phyloP scores from a whole-genome alignment of 2,888 invertebrate genomes.

The Leucophenga montana region DNA sequence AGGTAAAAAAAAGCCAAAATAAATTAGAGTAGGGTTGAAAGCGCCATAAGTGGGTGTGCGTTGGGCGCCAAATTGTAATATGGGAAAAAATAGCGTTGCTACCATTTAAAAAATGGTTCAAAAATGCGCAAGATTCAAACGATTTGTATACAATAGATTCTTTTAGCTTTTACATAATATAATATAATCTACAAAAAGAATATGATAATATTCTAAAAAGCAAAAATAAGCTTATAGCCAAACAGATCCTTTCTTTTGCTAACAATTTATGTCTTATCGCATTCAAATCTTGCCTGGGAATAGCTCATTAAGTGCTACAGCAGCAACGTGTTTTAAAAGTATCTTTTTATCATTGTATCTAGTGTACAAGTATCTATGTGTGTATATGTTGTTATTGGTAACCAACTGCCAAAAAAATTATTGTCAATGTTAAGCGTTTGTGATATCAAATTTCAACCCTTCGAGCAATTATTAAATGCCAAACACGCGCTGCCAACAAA shows the following conservation, averaged over 20 bases:
- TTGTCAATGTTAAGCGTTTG: slow-evolving; percentile 23
- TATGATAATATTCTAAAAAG: no score
- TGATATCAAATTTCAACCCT: slow-evolving; percentile 24
- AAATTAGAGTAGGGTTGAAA: slow-evolving; percentile 16
- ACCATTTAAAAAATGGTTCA: background rate
- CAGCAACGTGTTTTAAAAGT: background rate
- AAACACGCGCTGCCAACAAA: slow-evolving; percentile 22
- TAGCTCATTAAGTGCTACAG: slow-evolving; percentile 17
- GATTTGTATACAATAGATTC: background rate
- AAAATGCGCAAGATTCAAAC: slow-evolving; percentile 8
- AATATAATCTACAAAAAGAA: no score
- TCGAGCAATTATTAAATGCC: slow-evolving; percentile 25
- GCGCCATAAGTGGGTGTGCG: background rate
- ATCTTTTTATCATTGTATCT: background rate
- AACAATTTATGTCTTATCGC: slow-evolving; percentile 1
- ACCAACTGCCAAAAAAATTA: slow-evolving; percentile 23
- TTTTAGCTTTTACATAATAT: background rate
- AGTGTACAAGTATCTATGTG: slow-evolving; percentile 5
- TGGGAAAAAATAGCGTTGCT: background rate
- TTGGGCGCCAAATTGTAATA: background rate
- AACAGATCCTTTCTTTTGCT: no score
- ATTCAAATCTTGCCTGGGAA: slow-evolving; percentile 17
- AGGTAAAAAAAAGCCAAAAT: slow-evolving; percentile 1
- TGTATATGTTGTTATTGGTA: slow-evolving; percentile 22
- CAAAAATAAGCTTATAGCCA: no score